These are phyloP conservation scores for Hycleus cichorii DNA, from an alignment of 1,140 invertebrate species.

Conservation along the genomic window DNA sequence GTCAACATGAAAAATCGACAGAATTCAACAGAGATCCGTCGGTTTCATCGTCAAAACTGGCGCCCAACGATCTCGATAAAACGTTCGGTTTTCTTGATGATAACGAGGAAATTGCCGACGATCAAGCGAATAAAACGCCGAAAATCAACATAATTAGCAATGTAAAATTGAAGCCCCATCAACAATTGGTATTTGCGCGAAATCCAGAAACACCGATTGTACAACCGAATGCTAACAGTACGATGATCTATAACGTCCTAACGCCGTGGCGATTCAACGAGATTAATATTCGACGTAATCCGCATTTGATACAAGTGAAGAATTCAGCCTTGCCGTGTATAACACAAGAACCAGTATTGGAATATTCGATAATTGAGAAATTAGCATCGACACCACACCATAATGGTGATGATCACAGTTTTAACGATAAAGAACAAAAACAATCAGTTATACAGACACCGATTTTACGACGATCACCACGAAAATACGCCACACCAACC, in stretches of 20 bases:
- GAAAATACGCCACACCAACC: not conserved
- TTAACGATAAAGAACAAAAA: not conserved
- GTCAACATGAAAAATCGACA: too few species aligned
- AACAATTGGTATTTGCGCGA: not conserved
- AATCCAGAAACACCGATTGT: not conserved
- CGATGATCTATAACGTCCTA: constrained; percentile 8
- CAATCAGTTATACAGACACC: not conserved
- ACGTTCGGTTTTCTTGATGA: not conserved
- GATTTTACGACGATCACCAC: too few species aligned
- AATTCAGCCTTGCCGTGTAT: constrained; percentile 16
- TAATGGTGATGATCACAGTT: not conserved
- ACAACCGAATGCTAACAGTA: constrained; percentile 21
- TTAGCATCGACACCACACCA: not conserved
- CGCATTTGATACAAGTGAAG: constrained; percentile 20
- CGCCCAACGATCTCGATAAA: too few species aligned
- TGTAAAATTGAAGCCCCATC: not conserved
- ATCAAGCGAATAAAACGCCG: not conserved
- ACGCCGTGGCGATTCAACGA: constrained; percentile 23
- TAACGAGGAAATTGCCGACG: constrained; percentile 8
- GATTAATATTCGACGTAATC: constrained; percentile 14
- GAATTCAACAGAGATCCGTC: too few species aligned
- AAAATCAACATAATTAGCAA: constrained; percentile 13
- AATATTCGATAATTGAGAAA: constrained; percentile 18
- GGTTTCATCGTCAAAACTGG: too few species aligned
- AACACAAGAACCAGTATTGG: constrained; percentile 20